These are phyloP conservation scores for Mesoligia furuncula DNA, from an alignment of 2,888 invertebrate genomes.

Conservation along the genomic window DNA sequence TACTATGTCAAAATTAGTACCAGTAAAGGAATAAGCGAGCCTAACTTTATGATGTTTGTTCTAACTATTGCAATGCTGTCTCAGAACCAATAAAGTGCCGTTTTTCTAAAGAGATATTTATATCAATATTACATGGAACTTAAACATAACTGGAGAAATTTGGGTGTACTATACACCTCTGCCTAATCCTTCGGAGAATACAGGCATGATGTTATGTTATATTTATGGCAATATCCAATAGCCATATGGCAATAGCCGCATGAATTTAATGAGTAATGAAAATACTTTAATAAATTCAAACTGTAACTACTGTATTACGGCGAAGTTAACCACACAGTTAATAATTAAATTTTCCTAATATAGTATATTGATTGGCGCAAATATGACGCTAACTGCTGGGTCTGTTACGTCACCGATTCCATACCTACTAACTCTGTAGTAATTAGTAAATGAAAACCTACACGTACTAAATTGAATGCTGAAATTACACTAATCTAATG, in stretches of 20 bases:
- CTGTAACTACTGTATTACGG: background rate
- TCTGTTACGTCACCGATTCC: constrained; percentile 6
- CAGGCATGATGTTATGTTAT: no score
- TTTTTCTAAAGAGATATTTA: background rate
- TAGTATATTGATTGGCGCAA: constrained; percentile 43
- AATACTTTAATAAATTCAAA: background rate
- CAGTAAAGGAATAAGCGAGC: no score
- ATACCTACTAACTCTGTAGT: constrained; percentile 11
- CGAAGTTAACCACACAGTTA: background rate
- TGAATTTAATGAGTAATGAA: background rate
- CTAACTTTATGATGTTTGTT: background rate
- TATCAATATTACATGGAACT: background rate
- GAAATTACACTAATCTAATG: background rate
- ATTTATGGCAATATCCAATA: background rate
- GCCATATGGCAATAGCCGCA: no score
- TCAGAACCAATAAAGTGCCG: background rate
- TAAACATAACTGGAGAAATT: no score
- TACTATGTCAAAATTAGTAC: background rate
- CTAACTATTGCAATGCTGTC: background rate
- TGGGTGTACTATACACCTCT: no score
- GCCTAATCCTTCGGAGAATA: no score
- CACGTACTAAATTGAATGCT: constrained; percentile 3
- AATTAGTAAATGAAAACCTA: constrained; percentile 29
- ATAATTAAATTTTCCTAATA: constrained; percentile 29
- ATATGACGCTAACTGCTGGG: constrained; percentile 14